Conservation (phyloP, 2,888 invertebrate species). For the Rhagium mordax region DNA sequence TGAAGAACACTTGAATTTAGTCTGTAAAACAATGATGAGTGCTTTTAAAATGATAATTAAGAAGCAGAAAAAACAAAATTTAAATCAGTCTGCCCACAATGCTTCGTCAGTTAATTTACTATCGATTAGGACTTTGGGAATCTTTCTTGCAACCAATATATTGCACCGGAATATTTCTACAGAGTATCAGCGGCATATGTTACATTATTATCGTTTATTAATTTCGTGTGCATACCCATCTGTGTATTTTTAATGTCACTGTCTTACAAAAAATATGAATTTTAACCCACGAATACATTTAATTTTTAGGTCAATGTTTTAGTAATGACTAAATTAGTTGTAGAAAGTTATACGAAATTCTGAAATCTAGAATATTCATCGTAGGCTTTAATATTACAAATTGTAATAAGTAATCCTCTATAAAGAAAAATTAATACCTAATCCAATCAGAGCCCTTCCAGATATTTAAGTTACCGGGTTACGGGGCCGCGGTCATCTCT, state of each 20-base stretch:
- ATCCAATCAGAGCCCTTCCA: background rate
- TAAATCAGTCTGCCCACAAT: too few species aligned
- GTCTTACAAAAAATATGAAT: background rate
- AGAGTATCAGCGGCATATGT: background rate
- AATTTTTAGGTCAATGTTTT: slow-evolving; percentile 15
- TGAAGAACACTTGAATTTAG: too few species aligned
- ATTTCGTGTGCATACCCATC: background rate
- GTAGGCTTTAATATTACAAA: too few species aligned
- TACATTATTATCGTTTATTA: too few species aligned
- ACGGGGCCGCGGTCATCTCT: background rate
- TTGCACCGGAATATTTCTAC: background rate
- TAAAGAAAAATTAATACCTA: background rate
- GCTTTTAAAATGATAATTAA: too few species aligned
- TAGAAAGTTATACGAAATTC: slow-evolving; percentile 1
- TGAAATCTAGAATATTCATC: background rate
- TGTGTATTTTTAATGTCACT: background rate
- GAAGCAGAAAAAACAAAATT: too few species aligned
- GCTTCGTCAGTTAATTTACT: too few species aligned
- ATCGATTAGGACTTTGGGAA: background rate
- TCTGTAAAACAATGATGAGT: too few species aligned
- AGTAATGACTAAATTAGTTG: background rate
- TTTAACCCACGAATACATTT: background rate
- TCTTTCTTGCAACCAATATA: background rate
- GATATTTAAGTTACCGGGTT: background rate
- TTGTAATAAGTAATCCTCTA: too few species aligned